Evolutionary conservation across 2,113 vertebrate genomes (phyloP).

Genomic region (Brachypteracias leptosomus): DNA sequence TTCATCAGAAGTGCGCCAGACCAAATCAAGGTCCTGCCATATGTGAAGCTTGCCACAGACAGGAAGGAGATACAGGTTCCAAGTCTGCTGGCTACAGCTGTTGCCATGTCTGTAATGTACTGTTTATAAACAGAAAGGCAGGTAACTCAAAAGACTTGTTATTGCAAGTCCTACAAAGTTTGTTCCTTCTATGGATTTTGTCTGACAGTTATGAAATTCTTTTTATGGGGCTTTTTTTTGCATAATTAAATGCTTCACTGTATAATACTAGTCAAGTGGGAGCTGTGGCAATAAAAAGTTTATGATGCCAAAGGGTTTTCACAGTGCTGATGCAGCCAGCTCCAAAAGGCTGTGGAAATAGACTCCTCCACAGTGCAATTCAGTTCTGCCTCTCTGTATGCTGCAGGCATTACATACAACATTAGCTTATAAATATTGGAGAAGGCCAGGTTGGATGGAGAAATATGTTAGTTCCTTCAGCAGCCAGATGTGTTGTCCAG

Average conservation of each 20-base stretch:
- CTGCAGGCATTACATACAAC: not conserved
- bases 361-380: not conserved
- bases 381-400: not conserved
- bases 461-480: not conserved
- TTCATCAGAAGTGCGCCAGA: not conserved
- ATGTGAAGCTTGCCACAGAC: not conserved
- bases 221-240: not conserved
- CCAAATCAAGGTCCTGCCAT: not conserved
- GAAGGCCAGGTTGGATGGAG: slow-evolving; percentile 11
- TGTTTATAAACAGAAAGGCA: not conserved
- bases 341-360: slow-evolving; percentile 17
- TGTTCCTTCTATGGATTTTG: not conserved
- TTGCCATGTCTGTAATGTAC: not conserved
- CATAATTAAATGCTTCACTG: slow-evolving; percentile 47
- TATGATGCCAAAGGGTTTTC: slow-evolving; percentile 29
- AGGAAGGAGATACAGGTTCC: not conserved
- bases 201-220: not conserved
- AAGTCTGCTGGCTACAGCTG: not conserved
- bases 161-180: not conserved
- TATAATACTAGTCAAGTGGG: slow-evolving; percentile 1
- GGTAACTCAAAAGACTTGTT: not conserved
- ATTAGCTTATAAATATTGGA: slow-evolving; percentile 55
- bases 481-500: slow-evolving; percentile 44
- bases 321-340: not conserved
- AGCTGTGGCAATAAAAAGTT: slow-evolving; percentile 25